These are phyloP conservation scores for Caradrina kadenii DNA, from an alignment of 2,888 invertebrate genomes.

Conservation along the genomic window DNA sequence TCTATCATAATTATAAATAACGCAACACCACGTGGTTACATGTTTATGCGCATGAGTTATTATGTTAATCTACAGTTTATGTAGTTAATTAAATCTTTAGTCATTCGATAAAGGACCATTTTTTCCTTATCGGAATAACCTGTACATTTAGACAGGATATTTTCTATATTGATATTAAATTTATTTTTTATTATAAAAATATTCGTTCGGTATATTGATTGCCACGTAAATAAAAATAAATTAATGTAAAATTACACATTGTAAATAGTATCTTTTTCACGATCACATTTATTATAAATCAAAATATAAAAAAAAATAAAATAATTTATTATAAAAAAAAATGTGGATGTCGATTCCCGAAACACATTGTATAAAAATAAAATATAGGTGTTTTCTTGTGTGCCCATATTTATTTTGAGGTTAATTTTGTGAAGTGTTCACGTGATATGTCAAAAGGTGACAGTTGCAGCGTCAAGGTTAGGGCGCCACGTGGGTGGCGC, in stretches of 20 bases:
- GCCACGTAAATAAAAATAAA: not conserved
- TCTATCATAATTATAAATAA: conserved; percentile 37
- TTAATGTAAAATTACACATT: not conserved
- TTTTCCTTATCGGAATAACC: conserved; percentile 35
- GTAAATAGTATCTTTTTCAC: not conserved
- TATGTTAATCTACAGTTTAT: conserved; percentile 29
- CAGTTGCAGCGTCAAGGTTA: conserved; percentile 58
- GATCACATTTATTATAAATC: not conserved
- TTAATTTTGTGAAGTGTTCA: conserved; percentile 23
- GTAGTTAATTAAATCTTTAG: conserved; percentile 37
- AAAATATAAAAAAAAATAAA: too few species aligned
- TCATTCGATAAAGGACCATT: conserved; percentile 1
- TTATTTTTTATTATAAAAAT: not conserved
- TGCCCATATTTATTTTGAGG: conserved; percentile 21
- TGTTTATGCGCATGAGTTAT: conserved; percentile 33
- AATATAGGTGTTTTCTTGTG: not conserved
- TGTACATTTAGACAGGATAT: conserved; percentile 1
- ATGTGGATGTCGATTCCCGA: not conserved
- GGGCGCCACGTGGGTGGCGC: conserved; percentile 53
- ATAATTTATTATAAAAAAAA: not conserved
- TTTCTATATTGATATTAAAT: not conserved
- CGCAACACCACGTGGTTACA: conserved; percentile 19
- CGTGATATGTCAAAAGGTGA: conserved; percentile 49
- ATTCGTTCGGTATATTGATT: not conserved
- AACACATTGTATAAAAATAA: not conserved